Conservation (phyloP, 1,140 invertebrate species). For the Galendromus occidentalis region DNA sequence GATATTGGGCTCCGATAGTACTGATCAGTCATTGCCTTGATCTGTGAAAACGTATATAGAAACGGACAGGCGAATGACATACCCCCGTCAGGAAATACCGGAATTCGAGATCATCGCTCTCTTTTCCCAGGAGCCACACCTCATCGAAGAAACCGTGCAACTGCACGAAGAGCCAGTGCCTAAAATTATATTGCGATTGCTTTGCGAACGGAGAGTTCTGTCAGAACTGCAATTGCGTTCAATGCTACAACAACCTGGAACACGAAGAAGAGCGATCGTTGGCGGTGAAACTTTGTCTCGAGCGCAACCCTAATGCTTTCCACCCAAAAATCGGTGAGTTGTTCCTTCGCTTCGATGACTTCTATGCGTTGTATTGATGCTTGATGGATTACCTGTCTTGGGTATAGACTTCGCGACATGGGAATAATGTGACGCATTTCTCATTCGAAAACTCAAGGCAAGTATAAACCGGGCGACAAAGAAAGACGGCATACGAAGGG, state of each 20-base stretch:
- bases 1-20: too few relatives aligned
- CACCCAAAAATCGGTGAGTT: slow-evolving; percentile 88
- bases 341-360: not conserved
- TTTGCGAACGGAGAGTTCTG: slow-evolving; percentile 99
- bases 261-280: slow-evolving; percentile 84
- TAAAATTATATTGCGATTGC: slow-evolving; percentile 97
- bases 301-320: slow-evolving; percentile 83
- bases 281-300: slow-evolving; percentile 75
- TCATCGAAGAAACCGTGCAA: slow-evolving; percentile 80
- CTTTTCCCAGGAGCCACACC: not conserved
- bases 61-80: too few relatives aligned
- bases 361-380: slow-evolving; percentile 13
- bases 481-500: slow-evolving; percentile 86
- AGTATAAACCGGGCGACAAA: slow-evolving; percentile 25
- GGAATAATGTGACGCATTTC: slow-evolving; percentile 9
- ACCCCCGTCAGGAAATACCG: too few relatives aligned
- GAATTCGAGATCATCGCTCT: too few relatives aligned
- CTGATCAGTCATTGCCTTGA: too few relatives aligned
- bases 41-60: too few relatives aligned
- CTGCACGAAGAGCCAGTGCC: slow-evolving; percentile 94
- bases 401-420: not conserved
- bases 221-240: slow-evolving; percentile 90
- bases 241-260: slow-evolving; percentile 89
- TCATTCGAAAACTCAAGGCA: slow-evolving; percentile 15
- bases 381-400: too few relatives aligned